Evolutionary conservation across 2,797 vertebrate genomes (phyloP).

Genomic region (Tokudaia tokunoshimensis): DNA sequence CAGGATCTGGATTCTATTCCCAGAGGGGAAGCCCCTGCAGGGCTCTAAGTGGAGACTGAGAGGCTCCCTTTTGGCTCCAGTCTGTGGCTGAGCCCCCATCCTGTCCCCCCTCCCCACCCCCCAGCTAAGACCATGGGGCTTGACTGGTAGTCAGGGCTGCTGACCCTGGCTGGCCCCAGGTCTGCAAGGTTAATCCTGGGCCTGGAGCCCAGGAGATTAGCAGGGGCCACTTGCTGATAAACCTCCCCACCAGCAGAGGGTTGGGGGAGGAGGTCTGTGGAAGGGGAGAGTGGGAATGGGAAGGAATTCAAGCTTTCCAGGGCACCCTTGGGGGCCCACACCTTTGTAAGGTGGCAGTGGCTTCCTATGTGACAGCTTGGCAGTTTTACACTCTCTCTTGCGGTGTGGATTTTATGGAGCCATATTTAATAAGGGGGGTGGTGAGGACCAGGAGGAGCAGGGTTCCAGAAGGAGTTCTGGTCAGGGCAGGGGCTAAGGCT

Average conservation of each 20-base stretch:
- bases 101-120: neutral
- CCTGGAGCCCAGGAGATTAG: constrained; percentile 85
- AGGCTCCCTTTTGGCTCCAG: neutral
- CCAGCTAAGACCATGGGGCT: neutral
- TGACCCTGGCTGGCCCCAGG: constrained; percentile 43
- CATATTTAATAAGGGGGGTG: neutral
- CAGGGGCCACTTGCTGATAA: constrained; percentile 86
- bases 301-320: neutral
- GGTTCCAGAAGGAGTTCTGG: neutral
- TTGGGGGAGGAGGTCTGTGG: neutral
- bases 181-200: constrained; percentile 88
- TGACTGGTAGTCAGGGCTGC: constrained; percentile 61
- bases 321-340: neutral
- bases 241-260: neutral
- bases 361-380: neutral
- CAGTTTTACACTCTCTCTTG: neutral
- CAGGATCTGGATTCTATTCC: neutral
- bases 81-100: neutral
- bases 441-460: neutral
- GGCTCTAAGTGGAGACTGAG: neutral
- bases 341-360: neutral
- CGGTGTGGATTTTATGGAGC: neutral
- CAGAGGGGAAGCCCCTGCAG: neutral
- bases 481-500: neutral
- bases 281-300: neutral